Evolutionary conservation across 2,113 vertebrate species (phyloP).

Genomic region (Microtus richardsoni): DNA sequence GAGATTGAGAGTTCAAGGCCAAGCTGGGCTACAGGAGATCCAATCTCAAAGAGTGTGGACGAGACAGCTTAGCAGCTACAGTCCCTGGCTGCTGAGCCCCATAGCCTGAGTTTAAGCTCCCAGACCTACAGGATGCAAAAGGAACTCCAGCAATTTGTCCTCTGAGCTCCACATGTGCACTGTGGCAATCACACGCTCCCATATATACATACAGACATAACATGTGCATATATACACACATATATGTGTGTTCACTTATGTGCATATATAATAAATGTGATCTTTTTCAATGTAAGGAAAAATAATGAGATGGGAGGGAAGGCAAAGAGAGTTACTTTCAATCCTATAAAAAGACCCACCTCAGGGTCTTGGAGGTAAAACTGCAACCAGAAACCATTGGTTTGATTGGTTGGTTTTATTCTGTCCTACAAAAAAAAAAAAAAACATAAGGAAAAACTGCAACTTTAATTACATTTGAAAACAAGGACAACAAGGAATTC

Average conservation of each 20-base stretch:
- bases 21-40: background rate
- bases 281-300: background rate
- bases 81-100: background rate
- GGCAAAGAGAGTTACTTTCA: conserved; percentile 68
- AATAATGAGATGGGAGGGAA: background rate
- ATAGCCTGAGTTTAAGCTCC: background rate
- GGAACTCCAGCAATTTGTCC: no score
- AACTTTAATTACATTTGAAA: conserved; percentile 22
- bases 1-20: background rate
- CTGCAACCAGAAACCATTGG: background rate
- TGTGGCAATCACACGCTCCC: background rate
- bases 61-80: background rate
- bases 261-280: background rate
- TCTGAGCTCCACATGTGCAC: background rate
- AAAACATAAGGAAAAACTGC: background rate
- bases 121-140: background rate
- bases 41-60: background rate
- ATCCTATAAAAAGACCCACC: conserved; percentile 70
- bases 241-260: no score
- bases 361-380: conserved; percentile 60
- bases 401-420: background rate
- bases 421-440: no score
- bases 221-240: background rate
- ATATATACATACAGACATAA: background rate
- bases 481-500: background rate